Conservation (phyloP, 1,140 invertebrate species). For the Myzus persicae region DNA sequence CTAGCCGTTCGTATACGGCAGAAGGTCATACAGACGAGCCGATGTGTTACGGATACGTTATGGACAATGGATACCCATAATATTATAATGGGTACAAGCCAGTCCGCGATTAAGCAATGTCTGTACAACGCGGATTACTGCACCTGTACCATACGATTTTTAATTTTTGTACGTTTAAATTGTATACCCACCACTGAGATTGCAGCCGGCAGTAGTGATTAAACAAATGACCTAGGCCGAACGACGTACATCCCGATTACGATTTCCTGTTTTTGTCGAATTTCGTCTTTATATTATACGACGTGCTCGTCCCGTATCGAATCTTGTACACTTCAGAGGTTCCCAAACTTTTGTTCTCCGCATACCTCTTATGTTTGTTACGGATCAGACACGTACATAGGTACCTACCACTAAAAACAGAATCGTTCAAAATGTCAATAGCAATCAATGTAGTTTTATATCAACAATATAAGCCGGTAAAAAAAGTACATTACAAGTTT, state of each 20-base stretch:
- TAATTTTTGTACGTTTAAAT: not conserved
- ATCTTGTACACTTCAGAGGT: not conserved
- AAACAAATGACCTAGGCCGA: not conserved
- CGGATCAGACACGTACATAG: not conserved
- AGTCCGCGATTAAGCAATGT: not conserved
- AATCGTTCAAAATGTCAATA: no score
- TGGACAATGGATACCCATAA: not conserved
- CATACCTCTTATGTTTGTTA: not conserved
- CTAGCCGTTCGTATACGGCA: not conserved
- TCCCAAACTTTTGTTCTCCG: not conserved
- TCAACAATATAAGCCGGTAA: no score
- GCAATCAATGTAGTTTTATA: no score
- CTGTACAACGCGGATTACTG: not conserved
- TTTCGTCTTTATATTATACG: conserved; percentile 1
- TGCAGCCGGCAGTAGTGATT: not conserved
- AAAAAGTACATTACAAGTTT: not conserved
- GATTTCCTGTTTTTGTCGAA: not conserved
- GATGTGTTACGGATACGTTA: not conserved
- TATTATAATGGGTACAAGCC: not conserved
- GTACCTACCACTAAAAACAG: not conserved
- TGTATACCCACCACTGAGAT: not conserved
- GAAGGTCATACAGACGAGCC: not conserved
- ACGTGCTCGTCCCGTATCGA: not conserved
- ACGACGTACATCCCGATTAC: not conserved
- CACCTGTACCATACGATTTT: not conserved